Evolutionary conservation across 2,888 invertebrate species (phyloP), one percentile per base, ranked within the genome.

Genomic region (Copidosoma aretas): DNA sequence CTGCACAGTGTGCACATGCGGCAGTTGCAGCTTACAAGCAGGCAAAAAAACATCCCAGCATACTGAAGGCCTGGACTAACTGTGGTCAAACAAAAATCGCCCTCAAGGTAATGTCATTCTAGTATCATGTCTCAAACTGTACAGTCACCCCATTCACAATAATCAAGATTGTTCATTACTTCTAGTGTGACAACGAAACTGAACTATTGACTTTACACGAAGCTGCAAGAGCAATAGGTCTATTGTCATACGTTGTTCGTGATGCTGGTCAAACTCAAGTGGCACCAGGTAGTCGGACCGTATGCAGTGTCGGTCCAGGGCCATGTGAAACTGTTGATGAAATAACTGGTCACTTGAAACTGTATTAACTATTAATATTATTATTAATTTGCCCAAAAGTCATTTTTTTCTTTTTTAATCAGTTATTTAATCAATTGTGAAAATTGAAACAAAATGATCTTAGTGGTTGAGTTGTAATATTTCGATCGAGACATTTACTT

Each of bases 221-320:
- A 63, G 86, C 89, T 71, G 96, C 97, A 0, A 89, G 88, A 75
- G 85, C 88, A 41, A 81, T 87, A 69, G 91, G 93, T 41, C 85
- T 97, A 0, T 85, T 91, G 49, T 89, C 91, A 15, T 91, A 91
- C 71, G 81, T 94, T 39, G 91, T 98, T 71, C 86, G 90, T 73
- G 97, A 98, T 85, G 97, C 97, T 5, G 98, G 98, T 1, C 90
- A 94, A 75, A 98, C 97, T 10, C 97, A 98, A 85, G 92, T 98
- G 72, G 91, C 91, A 58, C 89, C 93, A 0, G 96, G 97, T 73
- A 92, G 94, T 14, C 89, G 89, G 78, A 98, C 98, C 67, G 97
- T 97, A 1, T 86, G 97, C 66, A 97, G 94, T 1, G 88, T 98
- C 64, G 98, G 98, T n/a, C 98, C 97, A 59, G 97, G 93, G 4